Evolutionary conservation across 2,113 vertebrate species (phyloP).

Genomic region (Ptilorrhoa leucosticta): DNA sequence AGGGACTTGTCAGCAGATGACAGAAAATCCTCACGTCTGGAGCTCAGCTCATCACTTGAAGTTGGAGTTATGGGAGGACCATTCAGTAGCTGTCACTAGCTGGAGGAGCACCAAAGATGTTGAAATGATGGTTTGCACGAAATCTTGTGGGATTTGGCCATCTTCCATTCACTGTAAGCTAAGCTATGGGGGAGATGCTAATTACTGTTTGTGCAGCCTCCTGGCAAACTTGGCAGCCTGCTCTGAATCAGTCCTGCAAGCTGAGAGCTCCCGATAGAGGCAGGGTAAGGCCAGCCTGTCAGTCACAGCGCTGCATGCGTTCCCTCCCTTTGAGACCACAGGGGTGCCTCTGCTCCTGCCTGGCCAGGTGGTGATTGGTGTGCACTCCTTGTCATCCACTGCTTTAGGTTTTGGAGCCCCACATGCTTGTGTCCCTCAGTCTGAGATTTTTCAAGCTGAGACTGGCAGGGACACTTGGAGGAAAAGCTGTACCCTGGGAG

Average conservation of each 20-base stretch:
- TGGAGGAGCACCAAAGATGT: neutral
- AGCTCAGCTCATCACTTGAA: neutral
- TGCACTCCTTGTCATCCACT: neutral
- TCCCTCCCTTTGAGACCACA: neutral
- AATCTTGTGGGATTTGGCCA: neutral
- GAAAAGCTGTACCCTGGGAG: neutral
- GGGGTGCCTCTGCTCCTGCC: neutral
- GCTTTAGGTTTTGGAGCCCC: neutral
- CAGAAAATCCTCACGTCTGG: neutral
- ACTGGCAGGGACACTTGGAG: neutral
- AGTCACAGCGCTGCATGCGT: rapidly evolving
- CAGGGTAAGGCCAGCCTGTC: neutral
- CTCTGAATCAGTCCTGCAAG: neutral
- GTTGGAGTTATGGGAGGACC: neutral
- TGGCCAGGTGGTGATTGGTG: neutral
- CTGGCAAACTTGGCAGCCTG: neutral
- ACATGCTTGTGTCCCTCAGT: neutral
- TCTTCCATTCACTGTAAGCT: neutral
- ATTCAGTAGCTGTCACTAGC: neutral
- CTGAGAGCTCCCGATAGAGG: neutral
- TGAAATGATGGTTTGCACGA: neutral
- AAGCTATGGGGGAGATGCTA: neutral
- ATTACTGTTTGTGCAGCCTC: neutral
- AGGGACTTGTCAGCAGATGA: neutral
- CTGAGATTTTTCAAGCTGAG: neutral